Percentiles rank a stretch among this genome's conserved stretches.
These are phyloP conservation scores for Elachura formosa DNA, from an alignment of 2,113 vertebrate genomes.

Conservation along the genomic window DNA sequence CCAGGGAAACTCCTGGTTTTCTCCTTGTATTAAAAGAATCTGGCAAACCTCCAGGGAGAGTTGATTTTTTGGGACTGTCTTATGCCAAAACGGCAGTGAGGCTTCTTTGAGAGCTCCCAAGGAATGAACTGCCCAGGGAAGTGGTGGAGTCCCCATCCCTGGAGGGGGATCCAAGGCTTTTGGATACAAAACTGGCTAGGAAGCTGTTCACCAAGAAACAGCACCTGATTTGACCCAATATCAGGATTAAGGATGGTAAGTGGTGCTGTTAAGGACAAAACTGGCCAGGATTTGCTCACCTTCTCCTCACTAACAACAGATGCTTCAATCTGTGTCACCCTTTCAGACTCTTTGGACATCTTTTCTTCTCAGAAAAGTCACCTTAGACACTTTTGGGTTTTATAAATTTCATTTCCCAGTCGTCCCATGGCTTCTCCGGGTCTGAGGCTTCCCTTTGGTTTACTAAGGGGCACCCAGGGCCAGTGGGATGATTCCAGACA, in stretches of 20 bases:
- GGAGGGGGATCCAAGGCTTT: not conserved
- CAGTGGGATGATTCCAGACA: not conserved
- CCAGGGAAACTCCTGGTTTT: not conserved
- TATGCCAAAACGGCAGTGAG: not conserved
- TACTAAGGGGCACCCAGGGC: not conserved
- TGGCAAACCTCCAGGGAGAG: not conserved
- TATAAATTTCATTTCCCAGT: not conserved
- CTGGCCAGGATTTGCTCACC: not conserved
- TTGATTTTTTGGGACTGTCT: not conserved
- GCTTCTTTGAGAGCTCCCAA: not conserved
- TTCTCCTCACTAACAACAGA: not conserved
- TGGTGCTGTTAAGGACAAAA: not conserved
- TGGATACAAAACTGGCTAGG: not conserved
- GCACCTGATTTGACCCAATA: not conserved
- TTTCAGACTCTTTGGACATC: not conserved
- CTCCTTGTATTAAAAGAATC: not conserved
- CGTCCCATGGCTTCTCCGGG: rapidly evolving
- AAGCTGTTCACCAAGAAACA: not conserved
- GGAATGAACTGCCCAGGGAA: not conserved
- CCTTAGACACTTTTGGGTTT: not conserved
- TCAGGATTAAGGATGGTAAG: no score
- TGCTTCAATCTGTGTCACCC: not conserved
- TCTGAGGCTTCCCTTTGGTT: not conserved
- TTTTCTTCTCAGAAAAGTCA: not conserved
- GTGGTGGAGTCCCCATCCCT: not conserved